phyloP scores from a whole-genome alignment of 2,797 vertebrate species.

The Rhabdomys pumilio region DNA sequence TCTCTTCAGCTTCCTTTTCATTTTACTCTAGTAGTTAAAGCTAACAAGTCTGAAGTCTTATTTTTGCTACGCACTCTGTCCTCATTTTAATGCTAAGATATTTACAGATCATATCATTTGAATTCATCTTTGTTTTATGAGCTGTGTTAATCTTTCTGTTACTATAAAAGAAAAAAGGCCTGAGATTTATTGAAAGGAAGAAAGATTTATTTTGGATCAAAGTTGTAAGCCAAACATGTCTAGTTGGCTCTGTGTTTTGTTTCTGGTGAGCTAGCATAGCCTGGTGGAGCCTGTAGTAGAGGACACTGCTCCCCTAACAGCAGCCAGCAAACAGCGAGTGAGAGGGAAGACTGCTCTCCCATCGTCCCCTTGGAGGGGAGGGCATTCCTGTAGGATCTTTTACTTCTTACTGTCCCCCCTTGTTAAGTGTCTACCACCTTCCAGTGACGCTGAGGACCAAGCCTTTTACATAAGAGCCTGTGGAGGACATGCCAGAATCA shows the following conservation, averaged over 20 bases:
- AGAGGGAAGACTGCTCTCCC: neutral
- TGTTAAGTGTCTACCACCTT: neutral
- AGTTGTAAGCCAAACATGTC: neutral
- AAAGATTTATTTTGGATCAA: neutral
- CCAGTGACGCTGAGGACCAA: neutral
- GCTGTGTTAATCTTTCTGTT: neutral
- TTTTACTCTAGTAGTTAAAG: neutral
- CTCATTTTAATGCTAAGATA: conserved; percentile 10
- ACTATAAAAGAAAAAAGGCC: neutral
- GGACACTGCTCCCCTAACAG: neutral
- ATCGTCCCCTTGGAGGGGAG: neutral
- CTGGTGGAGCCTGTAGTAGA: neutral
- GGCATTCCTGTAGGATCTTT: neutral
- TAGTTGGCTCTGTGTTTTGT: neutral
- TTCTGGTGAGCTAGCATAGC: neutral
- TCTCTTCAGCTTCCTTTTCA: conserved; percentile 18
- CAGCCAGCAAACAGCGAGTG: neutral
- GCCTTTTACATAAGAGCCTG: neutral
- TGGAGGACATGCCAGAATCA: neutral
- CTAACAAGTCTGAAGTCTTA: neutral
- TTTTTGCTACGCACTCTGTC: neutral
- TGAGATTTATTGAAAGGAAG: neutral
- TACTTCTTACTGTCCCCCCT: neutral
- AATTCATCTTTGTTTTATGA: neutral
- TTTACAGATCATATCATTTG: neutral